Evolutionary conservation across 2,888 invertebrate genomes (phyloP), one percentile per base, ranked within the genome.

Genomic region (Lycophotia porphyrea): DNA sequence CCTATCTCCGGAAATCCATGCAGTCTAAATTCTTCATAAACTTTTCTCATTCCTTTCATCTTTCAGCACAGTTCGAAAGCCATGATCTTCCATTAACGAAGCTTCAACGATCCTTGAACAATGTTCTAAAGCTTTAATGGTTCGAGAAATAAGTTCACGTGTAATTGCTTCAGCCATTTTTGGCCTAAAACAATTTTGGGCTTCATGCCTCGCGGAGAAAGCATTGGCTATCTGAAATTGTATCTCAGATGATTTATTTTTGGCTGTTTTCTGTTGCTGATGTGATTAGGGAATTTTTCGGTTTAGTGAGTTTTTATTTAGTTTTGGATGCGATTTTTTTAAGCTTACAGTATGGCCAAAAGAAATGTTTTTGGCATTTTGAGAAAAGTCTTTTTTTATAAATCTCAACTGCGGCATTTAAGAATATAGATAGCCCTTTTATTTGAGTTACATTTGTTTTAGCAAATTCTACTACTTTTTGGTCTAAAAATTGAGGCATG

Each of bases 81-180:
- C 72, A 77, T 84, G 78, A 75, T 81, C 80, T 84, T 70, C 78
- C 75, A 87, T 88, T 87, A 85, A 77, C 67, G 74, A 24, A 74
- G 58, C 61, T 71, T 71, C 82, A 89, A 88, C 88, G 89, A 88
- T 77, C 90, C 88, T 82, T 87, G 83, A 83, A 87, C 88, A 88
- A 89, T 86, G 87, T 86, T 85, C 78, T 76, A 66, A 85, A 74
- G 86, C 81, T 80, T 84, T 87, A 91, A 91, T 91, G 91, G 88
- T 42, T 87, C 80, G 91, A 84, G 84, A 90, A 91, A 91, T 90
- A 90, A 88, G 82, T 90, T 90, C 69, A 87, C 90, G 88, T 89
- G 87, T 88, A 88, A 89, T 88, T 90, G 84, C 88, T 86, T 81
- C 76, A 77, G 67, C 81, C 63, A 75, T 82, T 86, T 82, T 85